Base-by-base conservation (phyloP, 2,113 vertebrate species). In the Brachionichthys hirsutus region DNA sequence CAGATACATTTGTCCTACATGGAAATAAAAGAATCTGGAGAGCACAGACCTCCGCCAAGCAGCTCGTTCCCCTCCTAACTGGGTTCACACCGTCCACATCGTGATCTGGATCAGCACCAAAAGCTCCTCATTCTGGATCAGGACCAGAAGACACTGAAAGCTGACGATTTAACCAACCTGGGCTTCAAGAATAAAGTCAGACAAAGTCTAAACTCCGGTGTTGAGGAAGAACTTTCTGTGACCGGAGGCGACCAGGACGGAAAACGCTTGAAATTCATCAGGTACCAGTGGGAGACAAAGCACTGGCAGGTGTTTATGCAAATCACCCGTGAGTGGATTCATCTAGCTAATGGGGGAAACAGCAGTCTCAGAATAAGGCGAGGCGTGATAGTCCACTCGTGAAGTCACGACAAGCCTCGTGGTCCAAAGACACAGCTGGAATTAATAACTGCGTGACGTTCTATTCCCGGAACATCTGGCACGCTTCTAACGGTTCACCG, bases 241-340 rank as follows among this genome's bases (percentile, higher is more conserved):
- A 76, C 61, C 75, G 69, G 63, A 43, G 44, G 66, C 54, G 53
- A 67, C 67, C 67, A 51, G 71, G 82, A 69, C 75, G 62, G 78
- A 65, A 40, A 70, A 67, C 48, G 68, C 74, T 78, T 83, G 84
- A 86, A 81, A 88, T 82, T 86, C 83, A 87, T 86, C 85, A 81
- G 81, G 79, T 84, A 87, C 76, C 86, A 82, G 87, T 77, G 73
- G 85, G 86, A 83, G 84, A 87, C 87, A 85, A 89, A 86, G 84
- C 80, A 87, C 74, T 80, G 85, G 86, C 86, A 90, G 86, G 86
- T 90, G 89, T 90, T 90, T 86, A 89, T 89, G 89, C 80, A 88
- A 89, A 90, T 90, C 62, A 67, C 40, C 75, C 13, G 78, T 49
- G 51, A 81, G 80, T 75, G 67, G 72, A 85, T 88, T 86, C 70